A percentile compares a stretch with the other conserved stretches of the same genome.
phyloP scores from a whole-genome alignment of 2,113 vertebrate genomes.

The Benitochromis conjunctus region DNA sequence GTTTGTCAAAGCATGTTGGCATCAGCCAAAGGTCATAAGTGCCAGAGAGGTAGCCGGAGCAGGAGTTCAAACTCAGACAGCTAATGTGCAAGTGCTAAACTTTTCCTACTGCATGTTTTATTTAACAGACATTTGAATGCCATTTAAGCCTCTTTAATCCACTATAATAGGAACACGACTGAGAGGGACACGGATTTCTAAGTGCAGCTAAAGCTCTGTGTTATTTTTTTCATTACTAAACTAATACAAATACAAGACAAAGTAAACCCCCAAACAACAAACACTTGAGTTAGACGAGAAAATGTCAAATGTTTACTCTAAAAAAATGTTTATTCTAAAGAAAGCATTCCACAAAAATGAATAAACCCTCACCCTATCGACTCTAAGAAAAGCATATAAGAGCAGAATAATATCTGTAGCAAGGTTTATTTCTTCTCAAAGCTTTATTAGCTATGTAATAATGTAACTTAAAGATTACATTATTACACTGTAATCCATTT shows the following conservation, averaged over 20 bases:
- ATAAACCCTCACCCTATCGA: neutral
- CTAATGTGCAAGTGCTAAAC: neutral
- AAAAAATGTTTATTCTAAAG: neutral
- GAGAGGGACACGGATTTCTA: neutral
- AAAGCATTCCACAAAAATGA: neutral
- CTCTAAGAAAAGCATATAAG: neutral
- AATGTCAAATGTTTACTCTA: neutral
- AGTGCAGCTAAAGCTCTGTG: neutral
- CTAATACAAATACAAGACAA: neutral
- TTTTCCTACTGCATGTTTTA: neutral
- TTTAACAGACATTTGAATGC: neutral
- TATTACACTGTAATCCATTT: neutral
- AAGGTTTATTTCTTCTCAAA: neutral
- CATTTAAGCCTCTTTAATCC: neutral
- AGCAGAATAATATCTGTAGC: neutral
- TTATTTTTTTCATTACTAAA: neutral
- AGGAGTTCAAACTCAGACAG: neutral
- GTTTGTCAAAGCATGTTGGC: slow-evolving; percentile 12
- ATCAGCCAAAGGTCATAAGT: slow-evolving; percentile 8
- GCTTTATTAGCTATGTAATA: neutral
- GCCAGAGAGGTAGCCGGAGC: neutral
- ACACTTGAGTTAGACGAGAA: neutral
- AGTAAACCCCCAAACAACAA: neutral
- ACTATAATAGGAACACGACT: neutral
- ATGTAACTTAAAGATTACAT: neutral